Base-by-base conservation (phyloP, 1,140 invertebrate genomes). In the Riptortus pedestris region DNA sequence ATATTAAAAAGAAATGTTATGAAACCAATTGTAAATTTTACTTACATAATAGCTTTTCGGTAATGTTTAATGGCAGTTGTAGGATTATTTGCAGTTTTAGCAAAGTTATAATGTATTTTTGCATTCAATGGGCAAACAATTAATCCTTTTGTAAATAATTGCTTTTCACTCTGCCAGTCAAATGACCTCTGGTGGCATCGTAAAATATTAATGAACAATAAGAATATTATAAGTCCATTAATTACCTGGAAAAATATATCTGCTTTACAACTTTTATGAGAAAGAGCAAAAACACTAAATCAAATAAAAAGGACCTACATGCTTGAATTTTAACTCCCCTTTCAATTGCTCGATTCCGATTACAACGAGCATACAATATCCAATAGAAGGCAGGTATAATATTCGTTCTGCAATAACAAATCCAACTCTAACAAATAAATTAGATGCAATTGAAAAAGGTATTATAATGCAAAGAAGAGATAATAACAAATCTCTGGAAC, bases 101-200 rank as follows among this genome's bases (percentile, higher is more conserved):
- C 95, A 63, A 97, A 84, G 75, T 98, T 98, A 72, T 97, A 98
- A 75, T 96, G 93, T 12, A 97, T 88, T 81, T 98, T 96, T 18
- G 93, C 93, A 79, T 96, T 96, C 7, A 84, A 73, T 2, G 90
- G 90, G 71, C 90, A 93, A 51, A 93, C 85, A 33, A 76, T 68
- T 11, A 89, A 68, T 0, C 84, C 91, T 47, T 85, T 88, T 55
- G 73, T 74, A 69, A 90, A 93, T 2, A 94, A 72, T 9, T 73
- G 70, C 65, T 82, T 81, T 76, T 93, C 93, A 63, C 76, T 84
- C 45, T 79, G 79, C 93, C 93, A 96, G 57, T 93, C 84, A 2
- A 74, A 71, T 67, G 87, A 89, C 69, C 92, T 81, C 66, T 85
- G 76, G 66, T 81, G 80, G 11, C 85, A 85, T 70, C 83, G 80